These are phyloP conservation scores for Pipistrellus kuhlii DNA, from an alignment of 2,797 vertebrate species.

Conservation along the genomic window DNA sequence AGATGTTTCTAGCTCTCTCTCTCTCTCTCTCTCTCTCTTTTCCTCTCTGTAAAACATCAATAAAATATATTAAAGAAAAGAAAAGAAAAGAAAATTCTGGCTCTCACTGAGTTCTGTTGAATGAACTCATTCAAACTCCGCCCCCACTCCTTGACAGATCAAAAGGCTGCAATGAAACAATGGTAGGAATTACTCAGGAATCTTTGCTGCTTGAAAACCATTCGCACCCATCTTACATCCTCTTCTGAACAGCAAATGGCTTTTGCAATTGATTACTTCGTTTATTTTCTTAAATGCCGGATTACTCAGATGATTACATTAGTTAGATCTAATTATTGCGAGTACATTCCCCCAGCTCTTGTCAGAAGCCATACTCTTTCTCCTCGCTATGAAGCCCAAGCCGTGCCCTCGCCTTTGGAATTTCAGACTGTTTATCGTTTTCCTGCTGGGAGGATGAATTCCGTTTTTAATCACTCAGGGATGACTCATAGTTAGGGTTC, in stretches of 20 bases:
- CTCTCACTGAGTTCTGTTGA: background rate
- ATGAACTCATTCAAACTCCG: background rate
- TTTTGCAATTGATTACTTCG: conserved; percentile 63
- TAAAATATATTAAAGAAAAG: too few species aligned
- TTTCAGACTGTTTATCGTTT: conserved; percentile 10
- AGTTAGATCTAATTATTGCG: conserved; percentile 55
- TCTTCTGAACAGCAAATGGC: conserved; percentile 54
- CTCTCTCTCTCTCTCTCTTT: too few species aligned
- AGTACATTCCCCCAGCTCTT: background rate
- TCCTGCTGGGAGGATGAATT: conserved; percentile 34
- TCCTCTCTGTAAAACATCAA: too few species aligned
- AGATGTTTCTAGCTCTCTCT: too few species aligned
- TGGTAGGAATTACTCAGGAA: background rate
- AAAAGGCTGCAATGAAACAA: background rate
- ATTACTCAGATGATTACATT: conserved; percentile 66
- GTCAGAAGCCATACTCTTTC: background rate
- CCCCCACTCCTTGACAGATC: background rate
- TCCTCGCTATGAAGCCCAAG: conserved; percentile 22
- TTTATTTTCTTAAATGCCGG: conserved; percentile 70
- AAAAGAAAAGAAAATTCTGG: background rate
- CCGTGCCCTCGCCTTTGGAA: background rate
- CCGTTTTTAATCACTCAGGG: conserved; percentile 50
- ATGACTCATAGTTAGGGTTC: conserved; percentile 39
- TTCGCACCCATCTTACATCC: background rate
- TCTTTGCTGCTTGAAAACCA: conserved; percentile 21